These are phyloP conservation scores for Lycophotia porphyrea DNA, from an alignment of 2,888 invertebrate genomes.

Conservation along the genomic window DNA sequence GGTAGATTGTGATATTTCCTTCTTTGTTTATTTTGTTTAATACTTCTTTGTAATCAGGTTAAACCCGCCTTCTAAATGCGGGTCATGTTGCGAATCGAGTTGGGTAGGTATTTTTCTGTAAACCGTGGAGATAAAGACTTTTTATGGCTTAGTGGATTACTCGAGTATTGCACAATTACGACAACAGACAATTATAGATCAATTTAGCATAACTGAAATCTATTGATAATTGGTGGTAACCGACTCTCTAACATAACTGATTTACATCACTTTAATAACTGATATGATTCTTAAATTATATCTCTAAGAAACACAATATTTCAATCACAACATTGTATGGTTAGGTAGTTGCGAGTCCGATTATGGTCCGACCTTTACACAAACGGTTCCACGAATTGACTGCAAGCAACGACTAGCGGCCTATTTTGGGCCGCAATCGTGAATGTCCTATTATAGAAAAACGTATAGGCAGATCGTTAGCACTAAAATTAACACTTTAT, in stretches of 20 bases:
- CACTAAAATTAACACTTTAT: slow-evolving; percentile 19
- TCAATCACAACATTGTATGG: neutral
- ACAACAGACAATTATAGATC: neutral
- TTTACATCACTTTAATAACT: neutral
- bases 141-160: neutral
- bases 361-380: neutral
- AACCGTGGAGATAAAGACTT: too few species aligned
- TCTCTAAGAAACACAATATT: neutral
- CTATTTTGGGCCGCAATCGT: slow-evolving; percentile 27
- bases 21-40: slow-evolving; percentile 22
- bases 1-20: slow-evolving; percentile 30
- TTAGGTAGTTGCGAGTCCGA: neutral
- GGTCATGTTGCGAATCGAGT: neutral
- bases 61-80: slow-evolving; percentile 27
- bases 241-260: neutral
- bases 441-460: slow-evolving; percentile 30
- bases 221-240: neutral
- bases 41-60: slow-evolving; percentile 25
- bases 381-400: slow-evolving; percentile 11
- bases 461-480: slow-evolving; percentile 6
- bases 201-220: neutral
- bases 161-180: neutral
- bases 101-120: neutral
- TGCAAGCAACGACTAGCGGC: slow-evolving; percentile 8
- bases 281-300: neutral